Evolutionary conservation across 2,888 invertebrate species (phyloP), one percentile per base, ranked within the genome.

Genomic region (Geotrupes spiniger): DNA sequence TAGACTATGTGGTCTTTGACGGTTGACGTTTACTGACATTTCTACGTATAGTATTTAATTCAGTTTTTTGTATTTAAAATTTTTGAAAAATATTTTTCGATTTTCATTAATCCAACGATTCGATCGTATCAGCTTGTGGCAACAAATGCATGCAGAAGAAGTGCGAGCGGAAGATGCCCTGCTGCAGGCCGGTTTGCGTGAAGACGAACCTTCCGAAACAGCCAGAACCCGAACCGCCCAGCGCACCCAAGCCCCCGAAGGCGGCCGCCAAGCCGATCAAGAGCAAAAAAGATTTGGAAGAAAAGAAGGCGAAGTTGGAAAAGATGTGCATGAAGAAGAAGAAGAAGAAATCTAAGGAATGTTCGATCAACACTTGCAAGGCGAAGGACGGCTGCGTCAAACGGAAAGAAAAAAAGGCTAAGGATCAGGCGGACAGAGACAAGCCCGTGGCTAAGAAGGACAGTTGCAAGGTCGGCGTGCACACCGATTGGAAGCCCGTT

Each of bases 401-500:
- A 14, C 10, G 33, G 5, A 38, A 38, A 5, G 40, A 46, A 31
- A 46, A 38, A 26, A 43, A 33, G 36, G 53, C 27, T 2, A 17
- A 14, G 16, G 43, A 29, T 14, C 36, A 36, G 12, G 40, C 29
- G 15, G 11, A 33, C 12, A 47, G 31, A 2, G 21, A 28, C 40
- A 8, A 6, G 14, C 26, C 25, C 15, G 12, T 12, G 17, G 14
- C 44, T 47, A 21, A 21, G 21, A 21, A 21, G 6, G 6, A 21
- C 6, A 21, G 4, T 3, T 21, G 21, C 21, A 6, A 21, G 4
- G 21, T 21, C 4, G 21, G 21, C 21, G 39, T 36, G 10, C 51
- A 51, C 17, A 48, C 40, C 2, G 47, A 43, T 4, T 51, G 51
- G 51, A 47, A 12, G 10, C 43, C 51, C 3, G 40, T 41, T 1